These are phyloP conservation scores for Coremacera marginata DNA, from an alignment of 2,888 invertebrate species.

Conservation along the genomic window DNA sequence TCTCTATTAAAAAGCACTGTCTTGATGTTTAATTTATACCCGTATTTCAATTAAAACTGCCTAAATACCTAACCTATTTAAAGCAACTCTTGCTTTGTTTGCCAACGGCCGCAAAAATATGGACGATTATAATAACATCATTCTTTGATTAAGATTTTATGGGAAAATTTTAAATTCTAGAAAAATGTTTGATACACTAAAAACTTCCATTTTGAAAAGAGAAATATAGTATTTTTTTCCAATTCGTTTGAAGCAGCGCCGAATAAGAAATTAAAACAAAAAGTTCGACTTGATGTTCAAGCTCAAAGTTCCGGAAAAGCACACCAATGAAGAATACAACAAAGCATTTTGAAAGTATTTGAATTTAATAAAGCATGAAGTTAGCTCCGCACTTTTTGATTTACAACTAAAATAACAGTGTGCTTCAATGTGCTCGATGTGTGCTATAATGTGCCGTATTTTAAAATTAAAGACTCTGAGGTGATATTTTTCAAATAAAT, in stretches of 20 bases:
- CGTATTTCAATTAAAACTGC: slow-evolving; percentile 32
- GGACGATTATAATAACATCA: slow-evolving; percentile 24
- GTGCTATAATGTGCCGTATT: too few species aligned
- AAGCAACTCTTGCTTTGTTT: slow-evolving; percentile 6
- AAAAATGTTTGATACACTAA: not conserved
- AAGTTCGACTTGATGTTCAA: not conserved
- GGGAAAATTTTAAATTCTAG: not conserved
- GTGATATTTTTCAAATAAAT: too few species aligned
- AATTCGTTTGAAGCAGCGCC: too few species aligned
- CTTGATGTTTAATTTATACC: slow-evolving; percentile 28
- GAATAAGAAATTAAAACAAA: not conserved
- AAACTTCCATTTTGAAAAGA: not conserved
- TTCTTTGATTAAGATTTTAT: not conserved
- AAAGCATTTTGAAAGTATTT: too few species aligned
- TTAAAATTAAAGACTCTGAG: too few species aligned
- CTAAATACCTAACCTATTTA: slow-evolving; percentile 9
- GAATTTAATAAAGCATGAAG: too few species aligned
- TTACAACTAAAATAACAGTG: too few species aligned
- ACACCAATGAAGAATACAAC: too few species aligned
- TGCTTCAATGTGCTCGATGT: too few species aligned
- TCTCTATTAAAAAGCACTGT: not conserved
- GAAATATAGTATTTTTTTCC: not conserved
- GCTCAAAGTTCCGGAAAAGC: not conserved
- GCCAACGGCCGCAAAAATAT: not conserved
- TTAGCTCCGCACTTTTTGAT: too few species aligned